Evolutionary conservation across 2,888 invertebrate species (phyloP).

Genomic region (Itoplectis maculator): DNA sequence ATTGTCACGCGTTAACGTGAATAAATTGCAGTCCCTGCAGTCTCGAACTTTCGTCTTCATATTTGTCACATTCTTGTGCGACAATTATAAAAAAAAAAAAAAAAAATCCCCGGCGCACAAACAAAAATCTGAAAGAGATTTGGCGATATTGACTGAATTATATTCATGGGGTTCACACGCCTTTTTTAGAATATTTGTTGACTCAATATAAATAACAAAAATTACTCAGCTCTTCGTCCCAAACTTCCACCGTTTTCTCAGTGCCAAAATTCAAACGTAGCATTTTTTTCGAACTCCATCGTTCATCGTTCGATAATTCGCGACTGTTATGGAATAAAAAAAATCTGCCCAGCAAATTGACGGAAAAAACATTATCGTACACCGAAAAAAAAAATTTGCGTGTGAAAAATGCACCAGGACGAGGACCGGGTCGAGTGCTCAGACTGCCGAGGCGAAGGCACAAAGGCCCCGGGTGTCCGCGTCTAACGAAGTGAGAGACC

Average conservation of each 20-base stretch:
- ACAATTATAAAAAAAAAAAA: constrained; percentile 17
- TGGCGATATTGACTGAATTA: no score
- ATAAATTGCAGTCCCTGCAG: constrained; percentile 34
- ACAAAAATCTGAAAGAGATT: background rate
- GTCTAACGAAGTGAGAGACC: constrained; percentile 72
- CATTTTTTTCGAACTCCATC: no score
- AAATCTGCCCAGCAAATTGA: no score
- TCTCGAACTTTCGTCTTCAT: constrained; percentile 3
- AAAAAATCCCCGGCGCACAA: background rate
- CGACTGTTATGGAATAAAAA: no score
- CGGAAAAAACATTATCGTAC: no score
- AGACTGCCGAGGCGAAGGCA: constrained; percentile 9
- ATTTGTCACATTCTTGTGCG: background rate
- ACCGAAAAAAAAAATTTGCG: background rate
- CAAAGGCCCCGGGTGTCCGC: constrained; percentile 41
- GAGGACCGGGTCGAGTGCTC: background rate
- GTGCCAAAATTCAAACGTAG: background rate
- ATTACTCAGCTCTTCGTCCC: background rate
- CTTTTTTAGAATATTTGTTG: constrained; percentile 7
- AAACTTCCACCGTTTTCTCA: background rate
- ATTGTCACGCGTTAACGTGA: constrained; percentile 42
- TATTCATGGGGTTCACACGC: no score
- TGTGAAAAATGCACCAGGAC: background rate
- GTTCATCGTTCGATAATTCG: no score
- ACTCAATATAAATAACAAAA: constrained; percentile 2